Conservation (phyloP, 2,113 vertebrate species). For the Motacilla tschutschensis region DNA sequence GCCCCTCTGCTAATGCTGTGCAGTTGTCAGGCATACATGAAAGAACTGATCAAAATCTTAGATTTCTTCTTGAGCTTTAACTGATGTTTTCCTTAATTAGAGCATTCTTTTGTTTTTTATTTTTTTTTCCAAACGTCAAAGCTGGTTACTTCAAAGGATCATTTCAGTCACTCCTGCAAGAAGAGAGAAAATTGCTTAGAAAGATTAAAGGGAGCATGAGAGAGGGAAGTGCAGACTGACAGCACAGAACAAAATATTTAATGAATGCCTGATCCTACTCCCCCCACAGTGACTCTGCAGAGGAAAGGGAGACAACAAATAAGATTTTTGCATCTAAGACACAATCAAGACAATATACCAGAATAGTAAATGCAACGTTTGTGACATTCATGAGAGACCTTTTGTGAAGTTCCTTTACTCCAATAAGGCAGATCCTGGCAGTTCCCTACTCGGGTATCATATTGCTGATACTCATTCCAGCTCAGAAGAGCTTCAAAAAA, state of each 20-base stretch:
- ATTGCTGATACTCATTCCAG: background rate
- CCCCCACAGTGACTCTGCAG: constrained; percentile 6
- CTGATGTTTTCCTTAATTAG: constrained; percentile 37
- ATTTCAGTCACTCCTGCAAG: constrained; percentile 13
- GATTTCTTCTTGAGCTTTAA: constrained; percentile 3
- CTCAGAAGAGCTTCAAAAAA: constrained; percentile 4
- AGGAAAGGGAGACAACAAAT: constrained; percentile 6
- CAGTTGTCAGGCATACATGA: background rate
- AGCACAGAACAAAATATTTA: background rate
- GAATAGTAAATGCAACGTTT: background rate
- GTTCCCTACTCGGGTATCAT: background rate
- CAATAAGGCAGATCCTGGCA: background rate
- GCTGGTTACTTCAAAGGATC: constrained; percentile 42
- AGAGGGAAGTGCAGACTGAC: constrained; percentile 14
- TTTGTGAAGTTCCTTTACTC: background rate
- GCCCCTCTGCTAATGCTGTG: background rate
- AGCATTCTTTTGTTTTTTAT: constrained; percentile 7
- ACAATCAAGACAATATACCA: background rate
- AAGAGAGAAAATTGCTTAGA: constrained; percentile 31
- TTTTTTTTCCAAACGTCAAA: constrained; percentile 12
- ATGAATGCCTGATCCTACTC: constrained; percentile 4
- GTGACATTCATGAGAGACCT: background rate
- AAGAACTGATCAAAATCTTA: constrained; percentile 18
- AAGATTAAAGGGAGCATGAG: constrained; percentile 2
- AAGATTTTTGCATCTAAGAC: constrained; percentile 11